phyloP scores from a whole-genome alignment of 2,888 invertebrate species.

The Ennomos erosarius region DNA sequence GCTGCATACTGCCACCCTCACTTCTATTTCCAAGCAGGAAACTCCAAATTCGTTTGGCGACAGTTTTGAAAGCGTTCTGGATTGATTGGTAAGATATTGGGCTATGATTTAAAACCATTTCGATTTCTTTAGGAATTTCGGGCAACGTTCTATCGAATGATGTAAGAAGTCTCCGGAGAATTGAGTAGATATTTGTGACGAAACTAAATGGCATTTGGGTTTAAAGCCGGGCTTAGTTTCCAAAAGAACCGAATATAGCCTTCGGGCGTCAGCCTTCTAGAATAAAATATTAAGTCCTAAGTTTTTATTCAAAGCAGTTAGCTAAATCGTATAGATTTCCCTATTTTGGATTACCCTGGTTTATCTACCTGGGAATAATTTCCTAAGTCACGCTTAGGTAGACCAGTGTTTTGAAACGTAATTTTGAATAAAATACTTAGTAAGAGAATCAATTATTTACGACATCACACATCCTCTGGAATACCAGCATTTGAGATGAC shows the following conservation, averaged over 20 bases:
- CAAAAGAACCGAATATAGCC: constrained; percentile 21
- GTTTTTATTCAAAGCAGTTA: constrained; percentile 34
- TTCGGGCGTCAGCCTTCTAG: constrained; percentile 23
- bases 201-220: constrained; percentile 17
- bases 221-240: constrained; percentile 2
- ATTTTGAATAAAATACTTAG: constrained; percentile 6
- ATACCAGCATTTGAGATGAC: no score
- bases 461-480: no score
- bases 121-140: constrained; percentile 83
- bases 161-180: constrained; percentile 50
- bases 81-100: constrained; percentile 36
- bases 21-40: constrained; percentile 45
- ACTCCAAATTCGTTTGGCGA: constrained; percentile 33
- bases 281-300: constrained; percentile 25
- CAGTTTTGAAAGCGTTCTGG: constrained; percentile 4
- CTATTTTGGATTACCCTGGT: constrained; percentile 13
- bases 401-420: constrained; percentile 16
- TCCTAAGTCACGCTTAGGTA: constrained; percentile 16
- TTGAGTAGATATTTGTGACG: constrained; percentile 40
- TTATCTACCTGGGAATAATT: constrained; percentile 30
- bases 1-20: constrained; percentile 27
- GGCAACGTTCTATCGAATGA: constrained; percentile 35
- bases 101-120: constrained; percentile 79
- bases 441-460: no score
- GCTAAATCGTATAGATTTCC: constrained; percentile 24